These are phyloP conservation scores for Eospalax fontanierii DNA, from an alignment of 2,797 vertebrate genomes.

Conservation along the genomic window DNA sequence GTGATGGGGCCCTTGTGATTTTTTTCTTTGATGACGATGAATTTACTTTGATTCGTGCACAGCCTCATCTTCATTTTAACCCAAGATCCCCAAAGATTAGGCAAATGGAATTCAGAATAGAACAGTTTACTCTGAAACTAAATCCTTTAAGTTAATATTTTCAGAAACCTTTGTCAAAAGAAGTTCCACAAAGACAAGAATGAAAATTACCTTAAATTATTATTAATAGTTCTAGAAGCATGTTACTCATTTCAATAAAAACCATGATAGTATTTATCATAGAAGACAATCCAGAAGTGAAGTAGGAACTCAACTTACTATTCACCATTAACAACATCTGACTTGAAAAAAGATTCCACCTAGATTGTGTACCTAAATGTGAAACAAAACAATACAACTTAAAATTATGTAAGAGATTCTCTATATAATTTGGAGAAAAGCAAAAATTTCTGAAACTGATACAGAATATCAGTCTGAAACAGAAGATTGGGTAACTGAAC, in stretches of 20 bases:
- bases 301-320: neutral
- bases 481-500: conserved; percentile 17
- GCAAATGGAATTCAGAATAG: neutral
- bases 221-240: conserved; percentile 17
- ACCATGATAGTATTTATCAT: neutral
- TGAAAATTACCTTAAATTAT: neutral
- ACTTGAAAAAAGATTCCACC: conserved; percentile 32
- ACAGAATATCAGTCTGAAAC: neutral
- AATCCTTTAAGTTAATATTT: neutral
- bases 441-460: conserved; percentile 10
- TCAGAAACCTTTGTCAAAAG: conserved; percentile 9
- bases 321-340: neutral
- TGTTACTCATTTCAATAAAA: neutral
- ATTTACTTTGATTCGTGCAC: neutral
- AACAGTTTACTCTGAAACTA: conserved; percentile 15
- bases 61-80: neutral
- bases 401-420: neutral
- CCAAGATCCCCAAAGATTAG: neutral
- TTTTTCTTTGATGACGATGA: neutral
- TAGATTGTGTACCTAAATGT: neutral
- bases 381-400: conserved; percentile 52
- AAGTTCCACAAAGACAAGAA: neutral
- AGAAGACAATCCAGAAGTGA: neutral
- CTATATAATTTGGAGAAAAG: conserved; percentile 36
- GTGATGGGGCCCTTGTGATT: no score